Percentiles rank a stretch among this genome's conserved stretches.
Evolutionary conservation across 2,113 vertebrate genomes (phyloP).

Genomic region (Nibea albiflora): DNA sequence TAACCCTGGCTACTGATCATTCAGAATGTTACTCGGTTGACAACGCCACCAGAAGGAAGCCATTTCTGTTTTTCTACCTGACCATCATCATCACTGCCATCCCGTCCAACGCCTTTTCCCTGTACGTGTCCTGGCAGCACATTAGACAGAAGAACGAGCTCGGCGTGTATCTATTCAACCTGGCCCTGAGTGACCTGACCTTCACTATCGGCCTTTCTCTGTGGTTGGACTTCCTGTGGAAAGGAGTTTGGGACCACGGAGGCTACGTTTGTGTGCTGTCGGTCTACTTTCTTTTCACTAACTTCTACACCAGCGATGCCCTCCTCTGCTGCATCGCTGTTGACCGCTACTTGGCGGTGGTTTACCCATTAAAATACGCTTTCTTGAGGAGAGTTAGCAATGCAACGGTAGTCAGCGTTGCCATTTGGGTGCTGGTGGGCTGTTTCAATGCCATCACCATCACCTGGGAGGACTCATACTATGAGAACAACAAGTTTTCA

Average conservation of each 20-base stretch:
- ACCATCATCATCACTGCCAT: conserved; percentile 84
- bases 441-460: conserved; percentile 83
- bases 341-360: conserved; percentile 89
- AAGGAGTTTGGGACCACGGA: conserved; percentile 84
- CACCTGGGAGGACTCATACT: conserved; percentile 72
- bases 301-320: conserved; percentile 89
- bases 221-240: conserved; percentile 87
- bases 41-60: neutral
- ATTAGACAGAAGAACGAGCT: conserved; percentile 88
- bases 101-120: conserved; percentile 86
- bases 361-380: conserved; percentile 86
- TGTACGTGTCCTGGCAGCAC: conserved; percentile 87
- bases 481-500: neutral
- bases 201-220: conserved; percentile 85
- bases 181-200: conserved; percentile 89
- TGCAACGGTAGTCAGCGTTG: conserved; percentile 76
- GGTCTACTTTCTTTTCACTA: conserved; percentile 84
- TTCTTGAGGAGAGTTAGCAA: conserved; percentile 83
- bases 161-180: conserved; percentile 89
- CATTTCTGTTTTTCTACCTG: conserved; percentile 85
- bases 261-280: conserved; percentile 70
- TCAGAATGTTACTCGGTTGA: conserved; percentile 75
- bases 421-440: conserved; percentile 85
- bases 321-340: conserved; percentile 91
- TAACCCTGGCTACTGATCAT: conserved; percentile 53